phyloP scores from a whole-genome alignment of 2,888 invertebrate species.

The Phania funesta region DNA sequence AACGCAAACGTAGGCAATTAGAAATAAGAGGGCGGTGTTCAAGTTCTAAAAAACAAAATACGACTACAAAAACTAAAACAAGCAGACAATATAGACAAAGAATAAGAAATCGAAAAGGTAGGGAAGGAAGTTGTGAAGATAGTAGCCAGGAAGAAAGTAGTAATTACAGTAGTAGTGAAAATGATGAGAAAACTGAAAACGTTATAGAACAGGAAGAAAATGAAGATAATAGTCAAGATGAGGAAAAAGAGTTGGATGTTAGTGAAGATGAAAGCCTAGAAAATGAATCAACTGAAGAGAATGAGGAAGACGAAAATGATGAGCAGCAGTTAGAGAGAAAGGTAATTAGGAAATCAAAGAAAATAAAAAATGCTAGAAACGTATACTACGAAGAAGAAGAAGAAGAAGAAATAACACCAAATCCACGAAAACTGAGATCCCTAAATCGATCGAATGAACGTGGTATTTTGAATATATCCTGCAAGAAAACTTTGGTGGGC shows the following conservation, averaged over 20 bases:
- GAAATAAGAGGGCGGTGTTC: conserved; percentile 13
- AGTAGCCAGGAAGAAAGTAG: conserved; percentile 21
- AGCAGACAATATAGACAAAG: conserved; percentile 14
- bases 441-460: conserved; percentile 6
- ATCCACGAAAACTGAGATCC: conserved; percentile 50
- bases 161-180: conserved; percentile 63
- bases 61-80: conserved; percentile 5
- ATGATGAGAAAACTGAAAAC: conserved; percentile 1
- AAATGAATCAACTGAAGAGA: not conserved
- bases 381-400: conserved; percentile 26
- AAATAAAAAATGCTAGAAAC: conserved; percentile 13
- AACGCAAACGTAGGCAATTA: conserved; percentile 11
- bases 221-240: not conserved
- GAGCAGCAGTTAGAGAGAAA: not conserved
- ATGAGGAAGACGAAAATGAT: not conserved
- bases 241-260: not conserved
- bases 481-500: conserved; percentile 29
- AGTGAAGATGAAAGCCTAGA: conserved; percentile 16
- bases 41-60: conserved; percentile 34
- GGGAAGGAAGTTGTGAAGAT: conserved; percentile 27
- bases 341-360: not conserved
- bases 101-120: conserved; percentile 37
- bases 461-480: conserved; percentile 59
- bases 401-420: not conserved
- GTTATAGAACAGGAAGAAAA: conserved; percentile 11